Base-by-base conservation (phyloP, 2,113 vertebrate genomes). In the Hippocampus barbouri region DNA sequence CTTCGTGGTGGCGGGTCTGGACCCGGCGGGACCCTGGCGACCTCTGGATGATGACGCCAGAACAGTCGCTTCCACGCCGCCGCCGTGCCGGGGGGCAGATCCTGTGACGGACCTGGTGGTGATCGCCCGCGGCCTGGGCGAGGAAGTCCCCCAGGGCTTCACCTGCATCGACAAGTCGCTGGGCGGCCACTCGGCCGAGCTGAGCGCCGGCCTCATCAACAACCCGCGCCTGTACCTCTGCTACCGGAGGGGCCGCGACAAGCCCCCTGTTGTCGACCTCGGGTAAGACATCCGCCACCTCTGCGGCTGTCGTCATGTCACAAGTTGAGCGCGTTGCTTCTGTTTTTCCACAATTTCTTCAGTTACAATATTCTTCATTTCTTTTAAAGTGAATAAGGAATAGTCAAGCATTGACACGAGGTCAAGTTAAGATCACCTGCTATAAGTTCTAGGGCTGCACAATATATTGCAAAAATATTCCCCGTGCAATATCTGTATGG, bases 111-210 rank as follows among this genome's bases (percentile, higher is more conserved):
- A 98, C 69, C 92, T 98, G 88, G 94, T 93, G 0, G 91, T 98
- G 79, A 95, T 98, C 54, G 92, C 95, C 40, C 91, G 94, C 11
- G 94, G 95, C 0, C 93, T 95, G 59, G 94, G 94, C 0, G 97
- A 98, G 88, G 96, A 97, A 3, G 96, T 97, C 34, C 97, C 97
- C 0, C 95, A 98, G 69, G 97, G 97, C 34, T 98, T 97, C 88
- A 98, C 97, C 4, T 98, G 97, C 92, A 98, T 98, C 51, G 96
- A 96, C 90, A 84, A 87, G 77, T 96, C 95, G 0, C 87, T 91
- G 1, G 92, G 93, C 0, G 97, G 96, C 0, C 93, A 97, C 82
- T 91, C 93, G 0, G 94, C 95, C 1, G 96, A 98, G 80, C 94
- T 98, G 83, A 96, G 94, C 73, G 92, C 94, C 1, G 93, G 95